phyloP scores from a whole-genome alignment of 2,888 invertebrate genomes.

The Dryocosmus kuriphilus region DNA sequence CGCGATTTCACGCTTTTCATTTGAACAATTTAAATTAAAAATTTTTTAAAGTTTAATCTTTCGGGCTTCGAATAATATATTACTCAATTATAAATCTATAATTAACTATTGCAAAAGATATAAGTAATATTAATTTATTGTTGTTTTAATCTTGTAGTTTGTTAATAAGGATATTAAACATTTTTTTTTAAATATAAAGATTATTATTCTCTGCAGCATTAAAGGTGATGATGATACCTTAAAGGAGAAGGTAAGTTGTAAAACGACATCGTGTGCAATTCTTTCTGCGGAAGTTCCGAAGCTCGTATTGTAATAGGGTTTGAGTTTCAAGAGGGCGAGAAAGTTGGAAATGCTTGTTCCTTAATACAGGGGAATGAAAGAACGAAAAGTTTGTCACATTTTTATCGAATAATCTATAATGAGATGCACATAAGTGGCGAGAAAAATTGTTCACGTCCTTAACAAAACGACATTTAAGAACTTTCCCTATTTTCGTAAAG shows the following conservation, averaged over 20 bases:
- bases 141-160: no score
- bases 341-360: conserved; percentile 9
- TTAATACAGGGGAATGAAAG: not conserved
- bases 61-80: no score
- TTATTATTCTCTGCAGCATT: not conserved
- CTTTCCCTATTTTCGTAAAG: not conserved
- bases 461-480: not conserved
- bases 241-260: conserved; percentile 2
- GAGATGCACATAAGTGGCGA: conserved; percentile 6
- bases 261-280: conserved; percentile 20
- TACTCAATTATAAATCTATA: no score
- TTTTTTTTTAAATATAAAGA: no score
- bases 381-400: conserved; percentile 9
- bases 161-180: no score
- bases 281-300: conserved; percentile 4
- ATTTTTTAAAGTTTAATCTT: no score
- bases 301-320: conserved; percentile 24
- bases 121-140: no score
- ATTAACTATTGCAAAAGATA: no score
- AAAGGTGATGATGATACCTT: not conserved
- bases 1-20: no score
- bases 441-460: not conserved
- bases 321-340: conserved; percentile 9
- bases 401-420: conserved; percentile 4
- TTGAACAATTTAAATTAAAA: no score